These are phyloP conservation scores for Chrysoperla carnea DNA, from an alignment of 1,140 invertebrate species.

Conservation along the genomic window DNA sequence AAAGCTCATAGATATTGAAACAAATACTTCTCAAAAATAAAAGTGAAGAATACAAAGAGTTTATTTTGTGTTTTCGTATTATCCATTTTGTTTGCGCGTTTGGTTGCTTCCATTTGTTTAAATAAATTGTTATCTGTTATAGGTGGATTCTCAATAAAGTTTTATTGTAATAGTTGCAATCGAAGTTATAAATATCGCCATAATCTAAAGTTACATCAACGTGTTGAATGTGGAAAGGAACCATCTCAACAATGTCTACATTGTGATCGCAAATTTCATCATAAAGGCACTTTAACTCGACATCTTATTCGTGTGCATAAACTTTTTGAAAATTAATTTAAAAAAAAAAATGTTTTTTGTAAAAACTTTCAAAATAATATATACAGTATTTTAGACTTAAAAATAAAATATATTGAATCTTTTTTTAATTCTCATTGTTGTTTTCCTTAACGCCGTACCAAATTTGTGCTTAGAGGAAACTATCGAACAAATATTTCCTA, in stretches of 20 bases:
- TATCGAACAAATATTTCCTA: too few relatives aligned
- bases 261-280: not conserved
- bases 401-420: too few relatives aligned
- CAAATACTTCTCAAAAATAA: too few relatives aligned
- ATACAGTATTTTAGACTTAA: too few relatives aligned
- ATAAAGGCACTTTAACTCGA: not conserved
- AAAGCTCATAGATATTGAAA: too few relatives aligned
- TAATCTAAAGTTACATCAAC: conserved; percentile 23
- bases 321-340: not conserved
- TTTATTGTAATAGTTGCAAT: not conserved
- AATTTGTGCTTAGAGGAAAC: too few relatives aligned
- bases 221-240: conserved; percentile 27
- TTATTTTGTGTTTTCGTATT: not conserved
- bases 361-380: too few relatives aligned
- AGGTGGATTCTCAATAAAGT: not conserved
- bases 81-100: too few relatives aligned
- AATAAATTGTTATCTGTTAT: not conserved
- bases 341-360: too few relatives aligned
- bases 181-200: conserved; percentile 17
- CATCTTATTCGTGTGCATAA: not conserved
- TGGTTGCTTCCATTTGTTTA: too few relatives aligned
- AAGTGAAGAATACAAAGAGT: not conserved
- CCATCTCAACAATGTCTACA: conserved; percentile 26
- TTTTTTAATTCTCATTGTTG: too few relatives aligned
- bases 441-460: too few relatives aligned